Conservation (phyloP, 2,888 invertebrate genomes). For the Cepaea hortensis region DNA sequence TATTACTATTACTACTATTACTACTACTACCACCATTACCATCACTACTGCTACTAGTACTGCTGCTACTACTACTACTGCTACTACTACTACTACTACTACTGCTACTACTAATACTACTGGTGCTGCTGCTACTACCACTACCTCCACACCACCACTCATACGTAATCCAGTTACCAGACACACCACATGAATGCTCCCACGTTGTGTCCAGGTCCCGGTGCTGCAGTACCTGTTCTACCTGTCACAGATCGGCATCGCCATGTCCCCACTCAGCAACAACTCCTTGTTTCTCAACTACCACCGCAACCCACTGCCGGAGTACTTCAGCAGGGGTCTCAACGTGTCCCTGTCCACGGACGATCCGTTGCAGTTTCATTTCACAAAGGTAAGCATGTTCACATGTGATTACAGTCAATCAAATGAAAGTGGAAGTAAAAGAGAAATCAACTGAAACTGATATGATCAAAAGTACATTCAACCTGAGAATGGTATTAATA, state of each 20-base stretch:
- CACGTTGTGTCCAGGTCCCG: conserved; percentile 82
- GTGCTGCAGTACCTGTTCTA: conserved; percentile 98
- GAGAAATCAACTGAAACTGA: no score
- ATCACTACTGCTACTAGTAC: no score
- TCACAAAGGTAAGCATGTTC: conserved; percentile 86
- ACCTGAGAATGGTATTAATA: no score
- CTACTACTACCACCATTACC: no score
- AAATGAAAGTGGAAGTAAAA: no score
- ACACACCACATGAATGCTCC: conserved; percentile 34
- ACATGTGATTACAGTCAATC: no score
- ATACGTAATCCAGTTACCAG: background rate
- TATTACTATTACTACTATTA: no score
- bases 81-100: conserved; percentile 16
- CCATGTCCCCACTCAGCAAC: conserved; percentile 99
- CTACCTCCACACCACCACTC: background rate
- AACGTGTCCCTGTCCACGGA: conserved; percentile 96
- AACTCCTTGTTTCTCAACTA: conserved; percentile 99
- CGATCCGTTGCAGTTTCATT: conserved; percentile 99
- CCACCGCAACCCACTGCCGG: conserved; percentile 97
- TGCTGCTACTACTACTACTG: background rate
- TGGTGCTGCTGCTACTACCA: background rate
- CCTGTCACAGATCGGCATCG: conserved; percentile 96
- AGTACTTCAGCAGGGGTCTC: conserved; percentile 94
- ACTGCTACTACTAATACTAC: background rate
- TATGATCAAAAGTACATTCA: no score